Base-by-base conservation (phyloP, 2,113 vertebrate species). In the Ginglymostoma cirratum region DNA sequence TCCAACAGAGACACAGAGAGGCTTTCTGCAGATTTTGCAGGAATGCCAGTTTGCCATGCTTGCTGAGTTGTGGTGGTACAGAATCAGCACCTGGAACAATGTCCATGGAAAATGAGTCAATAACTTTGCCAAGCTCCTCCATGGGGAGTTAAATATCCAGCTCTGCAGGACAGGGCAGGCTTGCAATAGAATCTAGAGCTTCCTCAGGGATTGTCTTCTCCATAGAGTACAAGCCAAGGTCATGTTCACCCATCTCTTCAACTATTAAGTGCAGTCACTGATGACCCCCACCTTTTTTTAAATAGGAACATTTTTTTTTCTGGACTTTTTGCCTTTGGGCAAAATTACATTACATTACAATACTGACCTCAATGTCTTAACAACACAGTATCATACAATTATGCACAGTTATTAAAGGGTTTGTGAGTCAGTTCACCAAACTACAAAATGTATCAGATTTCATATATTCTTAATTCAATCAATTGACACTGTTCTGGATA, bases 391-490 rank as follows among this genome's bases (percentile, higher is more conserved):
- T 19, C 5, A 66, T 38, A 38, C 0, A n/a, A 93, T 38, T 66
- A 38, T 66, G 30, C 23, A 65, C 52, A n/a, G 52, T 92, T 65
- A 92, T 61, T 92, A 65, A 92, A 66, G 34, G 19, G 55, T n/a
- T 89, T 65, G 55, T n/a, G 89, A 4, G 89, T 66, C 61, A 93
- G 34, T 93, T 66, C 34, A 1, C 23, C 34, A 93, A 93, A 66
- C 55, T 67, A 34, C 52, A 93, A 93, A 93, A 93, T 12, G 34
- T 38, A 93, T 38, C 30, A 15, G 61, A 66, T 93, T 93, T 93
- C 30, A 93, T 1, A n/a, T 23, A 24, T 93, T 8, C 69, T 72
- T 95, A 95, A 95, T 95, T 95, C 42, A 95, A 95, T 95, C 42
- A 21, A 30, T 4, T 52, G 69, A 95, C 42, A 76, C 48, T 95